Percentiles rank a stretch among this genome's conserved stretches.
Evolutionary conservation across 2,888 invertebrate species (phyloP).

Genomic region (Conchocele bisecta): DNA sequence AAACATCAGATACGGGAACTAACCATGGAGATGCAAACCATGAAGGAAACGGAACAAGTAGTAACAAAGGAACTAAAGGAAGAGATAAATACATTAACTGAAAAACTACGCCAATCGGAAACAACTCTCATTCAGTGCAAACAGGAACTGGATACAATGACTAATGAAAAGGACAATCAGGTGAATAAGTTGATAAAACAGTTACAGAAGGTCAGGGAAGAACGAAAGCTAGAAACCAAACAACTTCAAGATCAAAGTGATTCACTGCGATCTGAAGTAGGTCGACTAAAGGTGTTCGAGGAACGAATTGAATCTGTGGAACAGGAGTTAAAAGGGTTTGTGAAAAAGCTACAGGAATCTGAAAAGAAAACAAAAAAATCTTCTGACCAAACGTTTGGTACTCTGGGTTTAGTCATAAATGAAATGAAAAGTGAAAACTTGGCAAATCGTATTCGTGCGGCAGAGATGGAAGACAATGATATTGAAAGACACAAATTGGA

Average conservation of each 20-base stretch:
- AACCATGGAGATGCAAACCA: slow-evolving; percentile 32
- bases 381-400: slow-evolving; percentile 35
- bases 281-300: slow-evolving; percentile 51
- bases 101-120: slow-evolving; percentile 42
- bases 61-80: slow-evolving; percentile 30
- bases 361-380: slow-evolving; percentile 45
- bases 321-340: slow-evolving; percentile 43
- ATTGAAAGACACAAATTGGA: slow-evolving; percentile 51
- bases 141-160: slow-evolving; percentile 50
- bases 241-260: slow-evolving; percentile 56
- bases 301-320: slow-evolving; percentile 51
- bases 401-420: slow-evolving; percentile 45
- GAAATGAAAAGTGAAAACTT: slow-evolving; percentile 60
- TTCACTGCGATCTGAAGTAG: slow-evolving; percentile 44
- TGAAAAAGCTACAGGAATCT: slow-evolving; percentile 32
- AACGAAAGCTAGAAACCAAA: slow-evolving; percentile 49
- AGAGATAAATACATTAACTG: slow-evolving; percentile 24
- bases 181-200: slow-evolving; percentile 49
- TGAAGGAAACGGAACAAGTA: slow-evolving; percentile 24
- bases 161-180: slow-evolving; percentile 56
- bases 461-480: slow-evolving; percentile 55
- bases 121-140: slow-evolving; percentile 41
- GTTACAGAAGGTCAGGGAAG: slow-evolving; percentile 43
- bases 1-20: slow-evolving; percentile 49
- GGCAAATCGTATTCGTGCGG: slow-evolving; percentile 48